Percentiles rank a stretch among this genome's conserved stretches.
These are phyloP conservation scores for Nebria brevicollis DNA, from an alignment of 2,888 invertebrate species.

Conservation along the genomic window DNA sequence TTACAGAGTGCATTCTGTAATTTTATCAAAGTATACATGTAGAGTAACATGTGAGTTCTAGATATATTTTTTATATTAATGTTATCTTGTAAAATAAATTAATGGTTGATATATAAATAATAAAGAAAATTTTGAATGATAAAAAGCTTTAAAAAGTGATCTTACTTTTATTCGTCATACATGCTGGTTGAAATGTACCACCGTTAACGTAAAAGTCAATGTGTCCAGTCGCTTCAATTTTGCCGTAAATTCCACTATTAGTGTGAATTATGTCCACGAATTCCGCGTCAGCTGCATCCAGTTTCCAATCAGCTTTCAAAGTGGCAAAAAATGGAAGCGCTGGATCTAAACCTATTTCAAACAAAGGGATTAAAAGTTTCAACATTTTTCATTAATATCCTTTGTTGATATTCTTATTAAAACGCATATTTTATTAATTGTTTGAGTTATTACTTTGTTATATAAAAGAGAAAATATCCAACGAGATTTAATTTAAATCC, in stretches of 20 bases:
- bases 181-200: constrained; percentile 61
- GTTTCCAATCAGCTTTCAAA: constrained; percentile 64
- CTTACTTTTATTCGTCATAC: constrained; percentile 54
- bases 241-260: constrained; percentile 74
- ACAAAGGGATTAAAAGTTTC: background rate
- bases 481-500: too few relatives aligned
- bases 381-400: background rate
- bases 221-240: constrained; percentile 69
- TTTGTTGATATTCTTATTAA: background rate
- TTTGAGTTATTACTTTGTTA: background rate
- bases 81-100: background rate
- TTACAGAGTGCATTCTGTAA: background rate
- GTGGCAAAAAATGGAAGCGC: constrained; percentile 71
- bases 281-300: constrained; percentile 83
- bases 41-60: too few relatives aligned
- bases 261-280: constrained; percentile 93
- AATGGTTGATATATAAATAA: background rate
- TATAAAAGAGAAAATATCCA: too few relatives aligned
- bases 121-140: background rate
- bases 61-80: too few relatives aligned
- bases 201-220: constrained; percentile 75
- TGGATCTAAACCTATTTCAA: constrained; percentile 68
- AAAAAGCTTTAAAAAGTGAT: background rate
- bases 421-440: background rate
- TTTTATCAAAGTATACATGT: background rate